A percentile compares a stretch with the other conserved stretches of the same genome.
Conservation (phyloP, 2,888 invertebrate species). For the Melanotus villosus region DNA sequence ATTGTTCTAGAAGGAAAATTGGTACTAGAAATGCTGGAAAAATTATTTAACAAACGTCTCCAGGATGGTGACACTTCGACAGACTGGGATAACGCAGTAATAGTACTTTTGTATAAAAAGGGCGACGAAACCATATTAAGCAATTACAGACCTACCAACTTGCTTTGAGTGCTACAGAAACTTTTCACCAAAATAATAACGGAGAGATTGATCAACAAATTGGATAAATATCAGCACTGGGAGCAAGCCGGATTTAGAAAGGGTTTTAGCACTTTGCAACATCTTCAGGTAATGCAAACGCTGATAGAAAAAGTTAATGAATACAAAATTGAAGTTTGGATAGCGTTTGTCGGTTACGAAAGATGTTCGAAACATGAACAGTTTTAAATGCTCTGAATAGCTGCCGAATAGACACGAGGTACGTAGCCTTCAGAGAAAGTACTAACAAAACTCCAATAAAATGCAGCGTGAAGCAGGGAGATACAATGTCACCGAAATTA, state of each 20-base stretch:
- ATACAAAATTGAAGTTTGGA: background rate
- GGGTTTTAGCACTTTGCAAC: background rate
- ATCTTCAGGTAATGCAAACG: background rate
- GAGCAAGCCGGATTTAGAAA: too few species aligned
- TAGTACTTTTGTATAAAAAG: background rate
- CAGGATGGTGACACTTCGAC: too few species aligned
- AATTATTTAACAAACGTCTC: background rate
- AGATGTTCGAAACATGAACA: background rate
- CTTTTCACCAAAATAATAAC: constrained; percentile 8
- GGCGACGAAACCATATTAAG: background rate
- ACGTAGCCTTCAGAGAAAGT: too few species aligned
- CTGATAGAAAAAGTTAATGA: background rate
- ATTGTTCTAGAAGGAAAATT: too few species aligned
- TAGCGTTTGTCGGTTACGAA: constrained; percentile 10
- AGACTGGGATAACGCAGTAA: background rate
- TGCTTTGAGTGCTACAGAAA: background rate
- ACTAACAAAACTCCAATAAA: too few species aligned
- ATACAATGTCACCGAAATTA: too few species aligned
- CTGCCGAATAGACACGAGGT: background rate
- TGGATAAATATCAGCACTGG: background rate
- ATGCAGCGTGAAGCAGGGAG: too few species aligned
- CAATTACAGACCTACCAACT: background rate
- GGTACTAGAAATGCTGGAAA: too few species aligned
- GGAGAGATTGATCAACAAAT: background rate
- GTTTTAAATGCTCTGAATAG: too few species aligned